A percentile compares a stretch with the other conserved stretches of the same genome.
Conservation (phyloP, 2,888 invertebrate genomes). For the Pogonocherus hispidulus region DNA sequence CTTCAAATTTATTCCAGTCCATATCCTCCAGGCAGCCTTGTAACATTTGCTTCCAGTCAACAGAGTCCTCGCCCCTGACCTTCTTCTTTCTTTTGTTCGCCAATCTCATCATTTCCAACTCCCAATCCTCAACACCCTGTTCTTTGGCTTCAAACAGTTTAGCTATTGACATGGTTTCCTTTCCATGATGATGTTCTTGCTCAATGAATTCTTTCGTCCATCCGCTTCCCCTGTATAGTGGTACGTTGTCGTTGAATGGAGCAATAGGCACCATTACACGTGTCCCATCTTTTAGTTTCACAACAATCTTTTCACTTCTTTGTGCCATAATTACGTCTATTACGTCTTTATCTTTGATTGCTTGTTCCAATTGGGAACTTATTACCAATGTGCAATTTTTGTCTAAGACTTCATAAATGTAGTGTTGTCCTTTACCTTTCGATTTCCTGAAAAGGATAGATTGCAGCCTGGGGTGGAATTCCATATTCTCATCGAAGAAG, state of each 20-base stretch:
- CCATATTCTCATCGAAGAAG: slow-evolving; percentile 64
- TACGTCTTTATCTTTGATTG: slow-evolving; percentile 82
- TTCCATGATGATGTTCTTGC: slow-evolving; percentile 66
- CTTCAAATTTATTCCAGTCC: slow-evolving; percentile 74
- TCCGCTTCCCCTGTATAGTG: slow-evolving; percentile 63
- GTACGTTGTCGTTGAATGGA: slow-evolving; percentile 58
- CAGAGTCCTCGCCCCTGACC: slow-evolving; percentile 61
- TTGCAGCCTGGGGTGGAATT: slow-evolving; percentile 58
- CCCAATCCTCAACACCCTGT: slow-evolving; percentile 65
- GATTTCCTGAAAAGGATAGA: slow-evolving; percentile 72
- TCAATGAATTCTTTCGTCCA: slow-evolving; percentile 71
- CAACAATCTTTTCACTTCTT: slow-evolving; percentile 79
- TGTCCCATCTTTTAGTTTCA: slow-evolving; percentile 78
- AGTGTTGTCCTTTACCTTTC: slow-evolving; percentile 71
- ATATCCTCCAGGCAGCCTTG: slow-evolving; percentile 76
- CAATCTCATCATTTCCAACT: slow-evolving; percentile 65
- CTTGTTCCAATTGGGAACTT: slow-evolving; percentile 80
- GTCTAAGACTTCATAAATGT: slow-evolving; percentile 81
- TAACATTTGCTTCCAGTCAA: slow-evolving; percentile 69
- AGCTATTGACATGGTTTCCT: slow-evolving; percentile 70
- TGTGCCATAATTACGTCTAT: slow-evolving; percentile 82
- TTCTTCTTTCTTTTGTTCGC: slow-evolving; percentile 65
- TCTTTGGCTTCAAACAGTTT: slow-evolving; percentile 73
- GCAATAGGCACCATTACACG: slow-evolving; percentile 77
- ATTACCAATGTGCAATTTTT: slow-evolving; percentile 80